Conservation (phyloP, 2,888 invertebrate genomes). For the Acrocera orbiculus region DNA sequence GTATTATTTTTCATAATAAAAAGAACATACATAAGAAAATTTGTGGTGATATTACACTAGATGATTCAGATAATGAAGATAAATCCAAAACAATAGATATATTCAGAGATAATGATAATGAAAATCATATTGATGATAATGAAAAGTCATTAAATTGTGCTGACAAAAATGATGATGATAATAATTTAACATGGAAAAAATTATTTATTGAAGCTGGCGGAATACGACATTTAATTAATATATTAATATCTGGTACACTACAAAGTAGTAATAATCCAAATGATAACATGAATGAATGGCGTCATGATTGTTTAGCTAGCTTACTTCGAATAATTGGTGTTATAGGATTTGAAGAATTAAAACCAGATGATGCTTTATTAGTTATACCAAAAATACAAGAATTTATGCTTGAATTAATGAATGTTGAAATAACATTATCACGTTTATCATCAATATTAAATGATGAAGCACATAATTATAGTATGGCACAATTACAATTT, state of each 20-base stretch:
- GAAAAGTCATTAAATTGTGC: too few relatives aligned
- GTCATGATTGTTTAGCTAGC: constrained; percentile 82
- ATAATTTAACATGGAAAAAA: too few relatives aligned
- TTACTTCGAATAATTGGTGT: constrained; percentile 72
- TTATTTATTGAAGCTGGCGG: constrained; percentile 77
- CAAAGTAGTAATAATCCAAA: constrained; percentile 58
- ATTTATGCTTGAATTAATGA: constrained; percentile 62
- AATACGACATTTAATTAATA: constrained; percentile 70
- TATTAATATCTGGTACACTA: constrained; percentile 72
- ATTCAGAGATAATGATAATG: constrained; percentile 3
- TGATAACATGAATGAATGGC: constrained; percentile 52
- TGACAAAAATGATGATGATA: too few relatives aligned
- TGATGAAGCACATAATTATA: constrained; percentile 52
- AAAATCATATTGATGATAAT: constrained; percentile 2
- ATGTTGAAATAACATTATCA: constrained; percentile 63
- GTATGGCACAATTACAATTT: constrained; percentile 47
- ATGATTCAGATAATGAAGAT: constrained; percentile 12
- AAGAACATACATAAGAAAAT: constrained; percentile 10
- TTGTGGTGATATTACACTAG: constrained; percentile 11
- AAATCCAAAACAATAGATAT: background rate
- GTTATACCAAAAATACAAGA: constrained; percentile 43
- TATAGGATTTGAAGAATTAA: constrained; percentile 49
- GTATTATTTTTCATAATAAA: constrained; percentile 8
- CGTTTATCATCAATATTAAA: constrained; percentile 72
- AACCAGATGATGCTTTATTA: constrained; percentile 35